Evolutionary conservation across 2,113 vertebrate genomes (phyloP).

Genomic region (Laterallus jamaicensis): DNA sequence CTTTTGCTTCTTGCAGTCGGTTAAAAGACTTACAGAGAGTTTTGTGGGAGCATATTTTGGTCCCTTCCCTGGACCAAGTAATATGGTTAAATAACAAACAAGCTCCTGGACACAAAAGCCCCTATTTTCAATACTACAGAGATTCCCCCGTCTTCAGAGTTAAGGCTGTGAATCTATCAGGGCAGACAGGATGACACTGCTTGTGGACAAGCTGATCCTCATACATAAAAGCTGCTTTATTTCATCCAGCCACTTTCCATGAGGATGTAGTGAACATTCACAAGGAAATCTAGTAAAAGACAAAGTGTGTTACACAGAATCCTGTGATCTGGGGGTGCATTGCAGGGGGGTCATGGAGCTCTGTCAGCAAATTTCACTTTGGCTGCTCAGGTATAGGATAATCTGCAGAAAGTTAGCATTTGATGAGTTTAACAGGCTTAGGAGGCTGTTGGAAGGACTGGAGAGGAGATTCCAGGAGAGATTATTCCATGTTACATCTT

Average conservation of each 20-base stretch:
- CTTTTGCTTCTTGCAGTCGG: neutral
- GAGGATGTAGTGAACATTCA: neutral
- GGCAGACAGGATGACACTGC: neutral
- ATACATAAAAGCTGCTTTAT: neutral
- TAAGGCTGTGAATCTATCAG: neutral
- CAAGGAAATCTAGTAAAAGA: neutral
- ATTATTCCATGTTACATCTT: neutral
- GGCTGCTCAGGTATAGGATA: neutral
- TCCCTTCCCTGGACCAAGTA: neutral
- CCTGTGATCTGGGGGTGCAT: neutral
- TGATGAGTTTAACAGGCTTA: neutral
- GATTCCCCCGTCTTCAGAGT: neutral
- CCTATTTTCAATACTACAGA: neutral
- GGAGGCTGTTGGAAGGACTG: neutral
- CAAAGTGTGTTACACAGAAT: rapidly evolving
- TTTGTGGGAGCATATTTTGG: neutral
- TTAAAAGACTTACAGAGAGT: neutral
- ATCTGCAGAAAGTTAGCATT: neutral
- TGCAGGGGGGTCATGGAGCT: neutral
- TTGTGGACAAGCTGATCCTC: neutral
- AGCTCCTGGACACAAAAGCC: neutral
- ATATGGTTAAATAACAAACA: neutral
- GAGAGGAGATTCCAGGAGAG: neutral
- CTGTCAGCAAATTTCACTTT: neutral
- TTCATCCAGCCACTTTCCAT: neutral